Percentiles rank a stretch among this genome's conserved stretches.
These are phyloP conservation scores for Chrysomallon squamiferum DNA, from an alignment of 1,140 invertebrate species.

Conservation along the genomic window DNA sequence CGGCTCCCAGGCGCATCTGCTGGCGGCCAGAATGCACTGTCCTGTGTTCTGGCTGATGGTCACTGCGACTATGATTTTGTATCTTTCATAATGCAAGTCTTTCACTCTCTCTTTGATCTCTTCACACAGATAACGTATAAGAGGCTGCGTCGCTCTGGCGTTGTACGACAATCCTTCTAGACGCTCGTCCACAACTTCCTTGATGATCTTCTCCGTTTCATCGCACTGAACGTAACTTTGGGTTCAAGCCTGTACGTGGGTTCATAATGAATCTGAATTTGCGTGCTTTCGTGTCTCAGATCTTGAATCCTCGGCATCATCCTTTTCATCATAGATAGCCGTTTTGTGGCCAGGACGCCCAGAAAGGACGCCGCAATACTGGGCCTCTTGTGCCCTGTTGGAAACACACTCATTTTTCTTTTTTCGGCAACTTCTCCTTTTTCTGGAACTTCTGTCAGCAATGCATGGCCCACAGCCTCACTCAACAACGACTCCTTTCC, in stretches of 20 bases:
- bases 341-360: too few species aligned
- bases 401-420: too few species aligned
- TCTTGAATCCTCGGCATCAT: too few species aligned
- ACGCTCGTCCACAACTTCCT: slow-evolving; percentile 22
- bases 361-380: too few species aligned
- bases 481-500: too few species aligned
- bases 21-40: slow-evolving; percentile 36
- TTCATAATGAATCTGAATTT: slow-evolving; percentile 1
- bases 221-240: slow-evolving; percentile 18
- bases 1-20: slow-evolving; percentile 42
- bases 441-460: too few species aligned
- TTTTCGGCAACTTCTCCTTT: too few species aligned
- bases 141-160: slow-evolving; percentile 7
- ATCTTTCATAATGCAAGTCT: slow-evolving; percentile 33
- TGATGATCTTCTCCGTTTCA: slow-evolving; percentile 24
- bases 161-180: slow-evolving; percentile 30
- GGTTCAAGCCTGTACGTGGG: slow-evolving; percentile 48
- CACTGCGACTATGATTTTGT: slow-evolving; percentile 42
- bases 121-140: slow-evolving; percentile 24
- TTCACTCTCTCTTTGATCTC: slow-evolving; percentile 36
- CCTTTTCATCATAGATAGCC: too few species aligned
- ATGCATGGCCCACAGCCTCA: too few species aligned
- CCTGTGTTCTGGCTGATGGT: slow-evolving; percentile 34
- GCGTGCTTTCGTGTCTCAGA: too few species aligned
- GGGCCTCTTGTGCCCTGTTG: too few species aligned